Evolutionary conservation across 2,113 vertebrate genomes (phyloP).

Genomic region (Peromyscus leucopus): DNA sequence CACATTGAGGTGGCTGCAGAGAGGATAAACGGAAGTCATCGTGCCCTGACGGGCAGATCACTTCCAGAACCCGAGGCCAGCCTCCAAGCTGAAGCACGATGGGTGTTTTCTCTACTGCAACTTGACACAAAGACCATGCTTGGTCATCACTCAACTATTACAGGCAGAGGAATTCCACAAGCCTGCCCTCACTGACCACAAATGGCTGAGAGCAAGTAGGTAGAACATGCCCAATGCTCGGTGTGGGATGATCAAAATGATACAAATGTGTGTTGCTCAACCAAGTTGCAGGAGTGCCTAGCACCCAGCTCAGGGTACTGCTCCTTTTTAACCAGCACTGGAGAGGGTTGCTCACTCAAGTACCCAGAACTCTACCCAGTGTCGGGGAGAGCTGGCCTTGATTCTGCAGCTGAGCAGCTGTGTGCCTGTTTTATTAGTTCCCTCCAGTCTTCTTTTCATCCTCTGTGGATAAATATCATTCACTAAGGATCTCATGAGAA

Average conservation of each 20-base stretch:
- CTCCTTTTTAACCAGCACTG: neutral
- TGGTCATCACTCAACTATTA: conserved; percentile 47
- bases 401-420: neutral
- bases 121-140: neutral
- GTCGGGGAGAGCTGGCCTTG: neutral
- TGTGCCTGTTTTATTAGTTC: neutral
- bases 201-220: neutral
- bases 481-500: neutral
- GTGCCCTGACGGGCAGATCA: neutral
- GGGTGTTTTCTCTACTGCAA: conserved; percentile 59
- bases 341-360: no score
- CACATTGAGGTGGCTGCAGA: neutral
- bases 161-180: conserved; percentile 44
- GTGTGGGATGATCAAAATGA: neutral
- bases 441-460: neutral
- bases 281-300: neutral
- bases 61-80: conserved; percentile 24
- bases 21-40: neutral
- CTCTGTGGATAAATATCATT: neutral
- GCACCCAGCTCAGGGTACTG: no score
- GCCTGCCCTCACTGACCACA: conserved; percentile 66
- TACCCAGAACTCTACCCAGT: neutral
- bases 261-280: neutral
- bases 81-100: conserved; percentile 59
- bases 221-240: neutral